Evolutionary conservation across 2,888 invertebrate genomes (phyloP), one percentile per base, ranked within the genome.

Genomic region (Fissipunctia ypsillon): DNA sequence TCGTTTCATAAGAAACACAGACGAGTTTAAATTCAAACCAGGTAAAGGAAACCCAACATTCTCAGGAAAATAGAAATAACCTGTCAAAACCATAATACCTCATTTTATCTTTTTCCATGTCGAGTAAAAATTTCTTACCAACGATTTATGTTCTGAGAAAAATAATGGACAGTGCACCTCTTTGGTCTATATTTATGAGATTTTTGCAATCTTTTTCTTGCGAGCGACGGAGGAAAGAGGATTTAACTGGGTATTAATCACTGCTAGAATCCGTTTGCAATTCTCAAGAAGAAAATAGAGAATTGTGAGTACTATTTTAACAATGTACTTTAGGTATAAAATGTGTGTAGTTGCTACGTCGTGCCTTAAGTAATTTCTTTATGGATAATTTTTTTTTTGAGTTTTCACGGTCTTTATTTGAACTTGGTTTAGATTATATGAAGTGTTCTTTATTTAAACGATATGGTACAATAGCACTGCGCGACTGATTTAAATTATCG

Each of bases 61-160:
- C 77, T 35, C 22, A 63, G 28, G 56, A 81, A 81, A 75, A 81
- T 50, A 78, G 81, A 78, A 78, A 78, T 65, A 81, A 31, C 31
- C 77, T 78, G 81, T 78, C 78, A 69, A 76, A 78, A 76, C 43
- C 60, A 76, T 78, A 67, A 81, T 77, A 70, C 70, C 70, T 70
- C 66, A 66, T 65, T 77, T 82, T 77, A 79, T 81, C 76, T 78
- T 81, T 68, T 76, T 81, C 65, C 14, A 69, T 61, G 82, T 69
- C 50, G 64, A 61, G 76, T 60, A 65, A 81, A 76, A 76, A 52
- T 81, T 69, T 77, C 69, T 81, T 78, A 28, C 70, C 56, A 52
- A 67, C 41, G 59, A 81, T 78, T 76, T 69, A 81, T 77, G 31
- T 61, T 57, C 31, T 0, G 14, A 56, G 56, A 65, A 78, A 77